Conservation (phyloP, 2,113 vertebrate species). For the Garra rufa region DNA sequence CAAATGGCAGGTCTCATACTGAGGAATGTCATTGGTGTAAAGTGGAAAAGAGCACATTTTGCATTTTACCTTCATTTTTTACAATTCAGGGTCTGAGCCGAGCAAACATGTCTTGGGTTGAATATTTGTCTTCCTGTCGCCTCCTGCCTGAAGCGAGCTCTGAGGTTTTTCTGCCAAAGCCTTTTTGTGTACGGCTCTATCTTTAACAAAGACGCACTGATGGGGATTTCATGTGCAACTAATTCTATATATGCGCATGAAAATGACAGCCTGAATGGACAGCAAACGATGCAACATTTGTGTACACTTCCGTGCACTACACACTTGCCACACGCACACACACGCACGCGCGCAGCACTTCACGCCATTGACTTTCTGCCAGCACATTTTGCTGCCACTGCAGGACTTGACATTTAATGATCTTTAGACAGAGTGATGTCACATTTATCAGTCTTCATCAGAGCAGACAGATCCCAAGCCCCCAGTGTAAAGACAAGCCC, state of each 20-base stretch:
- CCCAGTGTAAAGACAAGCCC: conserved; percentile 72
- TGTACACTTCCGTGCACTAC: conserved; percentile 51
- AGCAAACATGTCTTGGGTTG: conserved; percentile 30
- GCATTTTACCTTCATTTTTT: conserved; percentile 16
- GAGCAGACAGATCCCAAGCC: conserved; percentile 79
- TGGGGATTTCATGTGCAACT: neutral
- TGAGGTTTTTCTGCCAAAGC: conserved; percentile 15
- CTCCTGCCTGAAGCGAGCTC: conserved; percentile 31
- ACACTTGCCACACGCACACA: conserved; percentile 68
- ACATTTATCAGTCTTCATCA: conserved; percentile 84
- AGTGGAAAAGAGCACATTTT: neutral
- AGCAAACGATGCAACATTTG: neutral
- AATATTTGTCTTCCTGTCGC: conserved; percentile 21
- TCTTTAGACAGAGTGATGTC: conserved; percentile 82
- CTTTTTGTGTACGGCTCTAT: neutral
- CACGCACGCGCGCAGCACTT: conserved; percentile 54
- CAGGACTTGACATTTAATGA: conserved; percentile 86
- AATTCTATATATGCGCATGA: neutral
- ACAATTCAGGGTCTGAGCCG: neutral
- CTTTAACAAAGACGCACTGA: neutral
- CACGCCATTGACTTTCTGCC: conserved; percentile 84
- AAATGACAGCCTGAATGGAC: conserved; percentile 30
- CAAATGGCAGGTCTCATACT: neutral
- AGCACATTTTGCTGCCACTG: conserved; percentile 79
- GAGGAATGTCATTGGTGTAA: neutral